Evolutionary conservation across 2,888 invertebrate genomes (phyloP), one percentile per base, ranked within the genome.

Genomic region (Folsomia manolachei): DNA sequence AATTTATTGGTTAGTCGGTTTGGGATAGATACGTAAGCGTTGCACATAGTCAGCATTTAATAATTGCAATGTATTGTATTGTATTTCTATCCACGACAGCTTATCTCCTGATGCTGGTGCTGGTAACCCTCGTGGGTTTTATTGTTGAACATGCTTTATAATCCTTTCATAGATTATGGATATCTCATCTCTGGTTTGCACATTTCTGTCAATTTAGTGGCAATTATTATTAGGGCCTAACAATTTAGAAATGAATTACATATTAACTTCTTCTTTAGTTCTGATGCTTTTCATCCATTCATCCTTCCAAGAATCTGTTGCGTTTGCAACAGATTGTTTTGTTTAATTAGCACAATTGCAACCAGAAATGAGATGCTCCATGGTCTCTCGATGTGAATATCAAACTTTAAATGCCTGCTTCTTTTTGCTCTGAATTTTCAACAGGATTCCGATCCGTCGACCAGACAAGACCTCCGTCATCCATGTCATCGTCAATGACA

Each of bases 401-500:
- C n/a, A n/a, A n/a, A n/a, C n/a, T n/a, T n/a, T n/a, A n/a, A n/a
- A n/a, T n/a, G n/a, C n/a, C n/a, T n/a, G n/a, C n/a, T n/a, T n/a
- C n/a, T n/a, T n/a, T n/a, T n/a, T 39, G 21, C 53, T 61, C 27
- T 26, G 7, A 27, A 24, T 24, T 70, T 1, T 26, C 21, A n/a
- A 9, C 67, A 75, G 79, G 79, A 61, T 70, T 77, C 65, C 74
- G 75, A 2, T 77, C 77, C 11, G 77, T 73, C 14, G 77, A 77
- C 67, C 71, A 70, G 7, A 74, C 78, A 23, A 71, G 79, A 1
- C 77, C 79, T 39, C 77, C 79, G 24, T 79, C 79, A n/a, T 78
- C 78, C 9, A 75, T 75, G 63, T 71, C 74, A 63, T 75, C 76
- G 51, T 76, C 76, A n/a, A 65, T 81, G 79, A 79, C 79, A 24